Evolutionary conservation across 2,888 invertebrate species (phyloP).

Genomic region (Campoletis raptor): DNA sequence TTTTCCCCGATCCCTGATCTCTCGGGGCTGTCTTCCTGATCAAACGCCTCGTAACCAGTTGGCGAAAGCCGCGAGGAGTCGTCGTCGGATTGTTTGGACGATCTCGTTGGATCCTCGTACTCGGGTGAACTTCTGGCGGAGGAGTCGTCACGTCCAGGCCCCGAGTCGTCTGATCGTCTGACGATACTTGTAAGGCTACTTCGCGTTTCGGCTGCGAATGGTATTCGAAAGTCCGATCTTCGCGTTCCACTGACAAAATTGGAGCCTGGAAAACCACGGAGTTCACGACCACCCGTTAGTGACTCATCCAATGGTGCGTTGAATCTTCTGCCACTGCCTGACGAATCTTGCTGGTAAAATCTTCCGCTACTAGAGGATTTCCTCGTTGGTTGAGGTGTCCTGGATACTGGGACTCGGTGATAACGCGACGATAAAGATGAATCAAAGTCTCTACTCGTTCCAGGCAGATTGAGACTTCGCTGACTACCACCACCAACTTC

Average conservation of each 20-base stretch:
- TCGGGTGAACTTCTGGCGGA: slow-evolving; percentile 67
- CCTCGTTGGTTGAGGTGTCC: slow-evolving; percentile 79
- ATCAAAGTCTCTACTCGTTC: slow-evolving; percentile 67
- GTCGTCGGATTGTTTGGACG: slow-evolving; percentile 70
- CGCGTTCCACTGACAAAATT: slow-evolving; percentile 14
- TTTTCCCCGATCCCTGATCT: slow-evolving; percentile 53
- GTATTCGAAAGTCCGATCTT: slow-evolving; percentile 63
- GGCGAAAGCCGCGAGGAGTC: slow-evolving; percentile 71
- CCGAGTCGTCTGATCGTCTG: slow-evolving; percentile 61
- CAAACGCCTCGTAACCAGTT: slow-evolving; percentile 71
- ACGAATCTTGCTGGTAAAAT: slow-evolving; percentile 64
- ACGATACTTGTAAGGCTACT: slow-evolving; percentile 38
- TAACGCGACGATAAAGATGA: slow-evolving; percentile 39
- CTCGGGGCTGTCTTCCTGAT: slow-evolving; percentile 71
- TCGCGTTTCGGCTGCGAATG: slow-evolving; percentile 53
- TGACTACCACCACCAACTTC: slow-evolving; percentile 74
- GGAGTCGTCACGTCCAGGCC: slow-evolving; percentile 45
- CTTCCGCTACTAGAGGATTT: slow-evolving; percentile 58
- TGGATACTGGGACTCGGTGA: slow-evolving; percentile 71
- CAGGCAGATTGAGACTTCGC: slow-evolving; percentile 76
- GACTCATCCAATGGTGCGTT: slow-evolving; percentile 36
- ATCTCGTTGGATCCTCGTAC: slow-evolving; percentile 67
- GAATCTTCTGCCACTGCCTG: slow-evolving; percentile 37
- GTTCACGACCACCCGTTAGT: slow-evolving; percentile 32
- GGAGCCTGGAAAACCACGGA: slow-evolving; percentile 42